Evolutionary conservation across 2,797 vertebrate species (phyloP), one percentile per base, ranked within the genome.

Genomic region (Danio jaintianensis): DNA sequence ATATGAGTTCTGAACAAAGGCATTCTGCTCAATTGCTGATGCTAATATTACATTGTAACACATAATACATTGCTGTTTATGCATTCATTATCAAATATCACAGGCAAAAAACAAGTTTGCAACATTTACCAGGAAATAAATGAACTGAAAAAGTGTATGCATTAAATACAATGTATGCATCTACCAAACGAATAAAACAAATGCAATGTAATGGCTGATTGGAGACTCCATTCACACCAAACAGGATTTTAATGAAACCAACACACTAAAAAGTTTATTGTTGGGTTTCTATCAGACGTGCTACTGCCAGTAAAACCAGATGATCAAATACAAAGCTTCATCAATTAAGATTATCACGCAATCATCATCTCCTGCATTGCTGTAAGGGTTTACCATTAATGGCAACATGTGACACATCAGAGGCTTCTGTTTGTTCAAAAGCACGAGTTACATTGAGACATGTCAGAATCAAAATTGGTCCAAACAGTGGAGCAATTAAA

Each of bases 401-500:
- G 78, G 84, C 81, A 79, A 83, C 74, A 75, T 78, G 78, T 42
- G 75, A 85, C 75, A 82, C 81, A 79, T 83, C 78, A 73, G 71
- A 75, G 85, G 82, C 86, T 84, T 84, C 84, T 92, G 91, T 92
- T 93, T 93, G 91, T 92, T 92, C 88, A 91, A 91, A 92, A 91
- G 91, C 92, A 91, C 91, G 91, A 90, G 91, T 92, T 93, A 91
- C 91, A 87, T 89, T 86, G 90, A 90, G 84, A 92, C 87, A 87
- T 92, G 92, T 92, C 91, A 92, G 93, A 93, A 91, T 94, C 84
- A 83, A 81, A 86, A 86, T 93, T 92, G 92, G 90, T 93, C 93
- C 91, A 94, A 95, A 94, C 92, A 93, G 90, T 89, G 90, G 92
- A 91, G 92, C 93, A 92, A 93, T 95, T 94, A 94, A 95, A 94